Evolutionary conservation across 2,797 vertebrate genomes (phyloP), one percentile per base, ranked within the genome.

Genomic region (Cryptoprocta ferox): DNA sequence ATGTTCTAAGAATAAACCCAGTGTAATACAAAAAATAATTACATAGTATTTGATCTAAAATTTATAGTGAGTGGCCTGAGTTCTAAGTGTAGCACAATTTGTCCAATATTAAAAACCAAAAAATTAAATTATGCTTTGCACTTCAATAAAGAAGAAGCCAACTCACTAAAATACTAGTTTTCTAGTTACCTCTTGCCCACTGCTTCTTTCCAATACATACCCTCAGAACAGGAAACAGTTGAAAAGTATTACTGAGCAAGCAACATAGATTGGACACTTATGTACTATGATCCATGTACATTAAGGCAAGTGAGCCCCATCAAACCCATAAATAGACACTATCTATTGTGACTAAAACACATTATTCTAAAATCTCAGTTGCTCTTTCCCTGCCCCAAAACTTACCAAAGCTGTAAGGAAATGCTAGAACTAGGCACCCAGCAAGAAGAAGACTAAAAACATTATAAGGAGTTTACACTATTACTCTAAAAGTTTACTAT

Each of bases 161-260:
- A 75, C 83, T 92, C 28, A 92, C 59, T 48, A 87, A 82, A 95
- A 92, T 35, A 70, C 53, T 65, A 70, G 24, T 71, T 90, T 84
- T 75, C n/a, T 71, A 91, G 35, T 89, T 71, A 70, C 42, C 68
- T 71, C n/a, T 48, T 71, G 81, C 89, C 28, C 26, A 75, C 66
- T 4, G 50, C 7, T 65, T 71, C n/a, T 66, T 95, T 26, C 10
- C 6, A 70, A 66, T 24, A 56, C 14, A 28, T 37, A 75, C 26
- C 89, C 42, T 48, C 21, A 85, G 79, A 84, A 80, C 15, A 95
- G 21, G 39, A 11, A 94, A 71, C 78, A 79, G 79, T 2, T 53
- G 0, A 19, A 89, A 97, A 87, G 56, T 30, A 26, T 48, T 39
- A 53, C 18, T 42, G 19, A 70, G 21, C 28, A 79, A 93, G 68